Conservation (phyloP, 2,113 vertebrate species). For the Saccopteryx leptura region DNA sequence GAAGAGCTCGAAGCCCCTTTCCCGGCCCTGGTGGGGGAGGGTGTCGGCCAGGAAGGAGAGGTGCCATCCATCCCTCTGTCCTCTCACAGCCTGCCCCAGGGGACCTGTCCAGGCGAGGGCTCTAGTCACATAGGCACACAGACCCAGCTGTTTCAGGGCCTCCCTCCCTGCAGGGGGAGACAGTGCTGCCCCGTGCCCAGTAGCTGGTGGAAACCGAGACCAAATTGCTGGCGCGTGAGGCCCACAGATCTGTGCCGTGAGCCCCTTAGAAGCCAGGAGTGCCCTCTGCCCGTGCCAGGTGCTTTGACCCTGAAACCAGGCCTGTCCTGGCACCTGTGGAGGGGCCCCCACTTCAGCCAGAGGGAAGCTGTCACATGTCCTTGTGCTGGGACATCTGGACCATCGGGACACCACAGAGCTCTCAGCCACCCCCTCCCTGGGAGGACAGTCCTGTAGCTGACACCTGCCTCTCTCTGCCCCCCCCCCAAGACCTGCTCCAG, state of each 20-base stretch:
- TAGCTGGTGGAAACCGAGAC: neutral
- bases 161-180: accelerated
- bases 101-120: neutral
- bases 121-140: neutral
- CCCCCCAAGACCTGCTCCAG: conserved; percentile 91
- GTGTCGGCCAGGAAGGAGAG: neutral
- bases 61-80: no score
- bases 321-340: neutral
- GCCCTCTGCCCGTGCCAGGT: neutral
- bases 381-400: neutral
- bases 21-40: accelerated
- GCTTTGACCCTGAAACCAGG: neutral
- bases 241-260: accelerated
- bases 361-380: neutral
- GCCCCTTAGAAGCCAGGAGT: accelerated
- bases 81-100: neutral
- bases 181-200: accelerated
- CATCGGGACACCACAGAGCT: no score
- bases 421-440: accelerated
- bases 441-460: neutral
- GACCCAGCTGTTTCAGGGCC: neutral
- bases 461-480: accelerated
- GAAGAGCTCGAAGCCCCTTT: neutral
- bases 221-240: neutral
- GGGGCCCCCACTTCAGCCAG: neutral